Evolutionary conservation across 2,113 vertebrate species (phyloP).

Genomic region (Erythrocercus mccallii): DNA sequence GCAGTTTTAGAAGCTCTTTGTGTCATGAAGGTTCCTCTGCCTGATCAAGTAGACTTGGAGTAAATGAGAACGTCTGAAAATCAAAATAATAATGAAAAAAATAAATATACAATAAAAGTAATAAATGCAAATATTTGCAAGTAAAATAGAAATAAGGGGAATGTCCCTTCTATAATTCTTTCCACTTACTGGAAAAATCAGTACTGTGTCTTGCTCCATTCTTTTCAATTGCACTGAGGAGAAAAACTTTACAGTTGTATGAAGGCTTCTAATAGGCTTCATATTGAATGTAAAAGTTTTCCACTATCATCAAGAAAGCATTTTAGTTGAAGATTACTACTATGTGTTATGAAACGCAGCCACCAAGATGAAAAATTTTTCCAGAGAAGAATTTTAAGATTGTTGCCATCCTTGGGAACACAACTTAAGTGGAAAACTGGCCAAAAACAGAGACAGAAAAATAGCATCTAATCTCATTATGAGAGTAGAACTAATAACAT

Average conservation of each 20-base stretch:
- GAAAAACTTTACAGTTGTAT: not conserved
- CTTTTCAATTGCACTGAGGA: not conserved
- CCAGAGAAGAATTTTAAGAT: not conserved
- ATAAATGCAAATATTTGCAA: not conserved
- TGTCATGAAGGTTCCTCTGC: not conserved
- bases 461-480: not conserved
- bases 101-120: not conserved
- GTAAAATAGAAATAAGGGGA: not conserved
- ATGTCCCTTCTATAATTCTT: not conserved
- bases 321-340: not conserved
- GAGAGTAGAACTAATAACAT: not conserved
- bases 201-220: not conserved
- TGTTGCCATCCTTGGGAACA: not conserved
- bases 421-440: constrained; percentile 20
- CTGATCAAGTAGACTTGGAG: not conserved
- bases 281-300: not conserved
- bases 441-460: constrained; percentile 7
- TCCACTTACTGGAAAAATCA: not conserved
- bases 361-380: not conserved
- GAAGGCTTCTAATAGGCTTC: not conserved
- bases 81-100: not conserved
- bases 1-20: not conserved
- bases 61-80: not conserved
- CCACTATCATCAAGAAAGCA: not conserved
- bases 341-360: not conserved